Percentiles rank a stretch among this genome's conserved stretches.
These are phyloP conservation scores for Staurois parvus DNA, from an alignment of 2,797 vertebrate genomes.

Conservation along the genomic window DNA sequence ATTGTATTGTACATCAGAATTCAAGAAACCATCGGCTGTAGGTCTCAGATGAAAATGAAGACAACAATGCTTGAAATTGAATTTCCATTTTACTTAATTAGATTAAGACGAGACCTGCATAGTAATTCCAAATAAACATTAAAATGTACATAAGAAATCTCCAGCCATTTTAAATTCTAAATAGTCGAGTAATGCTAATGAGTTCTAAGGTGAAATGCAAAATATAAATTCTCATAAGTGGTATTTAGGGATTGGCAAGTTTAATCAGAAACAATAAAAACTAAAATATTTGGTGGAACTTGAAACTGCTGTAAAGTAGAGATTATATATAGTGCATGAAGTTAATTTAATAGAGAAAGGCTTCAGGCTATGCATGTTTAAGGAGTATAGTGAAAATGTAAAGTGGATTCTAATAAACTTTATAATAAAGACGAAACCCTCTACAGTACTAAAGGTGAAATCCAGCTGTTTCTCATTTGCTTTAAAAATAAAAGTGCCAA, in stretches of 20 bases:
- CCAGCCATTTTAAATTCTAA: conserved; percentile 46
- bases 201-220: conserved; percentile 47
- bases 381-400: background rate
- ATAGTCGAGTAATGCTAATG: conserved; percentile 54
- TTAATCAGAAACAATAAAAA: conserved; percentile 52
- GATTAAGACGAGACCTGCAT: conserved; percentile 69
- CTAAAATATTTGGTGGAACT: conserved; percentile 38
- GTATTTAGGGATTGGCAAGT: conserved; percentile 50
- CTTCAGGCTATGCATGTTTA: conserved; percentile 9
- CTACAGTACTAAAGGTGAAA: background rate
- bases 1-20: conserved; percentile 44
- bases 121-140: conserved; percentile 65
- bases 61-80: conserved; percentile 75
- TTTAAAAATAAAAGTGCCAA: background rate
- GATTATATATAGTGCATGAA: conserved; percentile 26
- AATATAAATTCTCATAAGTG: conserved; percentile 55
- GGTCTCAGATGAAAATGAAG: conserved; percentile 70
- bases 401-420: background rate
- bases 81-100: conserved; percentile 74
- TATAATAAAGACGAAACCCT: background rate
- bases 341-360: conserved; percentile 22
- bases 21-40: conserved; percentile 38
- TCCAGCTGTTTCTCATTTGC: background rate
- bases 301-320: conserved; percentile 27
- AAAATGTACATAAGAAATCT: conserved; percentile 55